phyloP scores from a whole-genome alignment of 2,113 vertebrate species.

The Chaetodon auriga region DNA sequence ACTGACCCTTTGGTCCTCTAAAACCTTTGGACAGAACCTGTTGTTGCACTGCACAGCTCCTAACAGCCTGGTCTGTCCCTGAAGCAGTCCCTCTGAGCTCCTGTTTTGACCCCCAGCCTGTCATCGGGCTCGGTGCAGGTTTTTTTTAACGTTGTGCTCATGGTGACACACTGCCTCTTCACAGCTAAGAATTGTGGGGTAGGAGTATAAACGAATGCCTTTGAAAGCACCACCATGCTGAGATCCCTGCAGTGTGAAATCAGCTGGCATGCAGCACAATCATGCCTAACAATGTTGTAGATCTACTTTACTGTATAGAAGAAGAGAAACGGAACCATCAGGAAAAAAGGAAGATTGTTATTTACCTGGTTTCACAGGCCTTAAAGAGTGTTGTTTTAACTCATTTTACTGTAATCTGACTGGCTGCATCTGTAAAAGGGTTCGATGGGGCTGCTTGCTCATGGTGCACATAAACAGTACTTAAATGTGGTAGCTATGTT shows the following conservation, averaged over 20 bases:
- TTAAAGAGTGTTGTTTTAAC: constrained; percentile 52
- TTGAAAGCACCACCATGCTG: background rate
- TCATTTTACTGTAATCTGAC: constrained; percentile 68
- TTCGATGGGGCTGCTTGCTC: constrained; percentile 37
- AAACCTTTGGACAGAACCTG: background rate
- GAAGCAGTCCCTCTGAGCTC: constrained; percentile 30
- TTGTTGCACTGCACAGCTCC: background rate
- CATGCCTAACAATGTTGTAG: background rate
- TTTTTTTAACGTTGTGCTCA: background rate
- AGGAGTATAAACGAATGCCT: constrained; percentile 16
- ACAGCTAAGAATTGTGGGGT: constrained; percentile 15
- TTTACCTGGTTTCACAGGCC: constrained; percentile 81
- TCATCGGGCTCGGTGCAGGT: background rate
- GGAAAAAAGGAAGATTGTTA: constrained; percentile 35
- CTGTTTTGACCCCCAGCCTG: constrained; percentile 13
- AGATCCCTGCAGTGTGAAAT: constrained; percentile 13
- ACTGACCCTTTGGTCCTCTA: constrained; percentile 1
- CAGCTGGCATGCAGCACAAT: constrained; percentile 6
- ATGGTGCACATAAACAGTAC: background rate
- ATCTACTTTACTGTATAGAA: background rate
- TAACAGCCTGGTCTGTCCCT: background rate
- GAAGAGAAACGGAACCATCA: constrained; percentile 1
- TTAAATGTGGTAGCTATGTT: constrained; percentile 36
- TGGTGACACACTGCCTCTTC: background rate
- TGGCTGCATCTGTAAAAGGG: constrained; percentile 23